phyloP scores from a whole-genome alignment of 2,888 invertebrate species.

The Chrysodeixis includens region DNA sequence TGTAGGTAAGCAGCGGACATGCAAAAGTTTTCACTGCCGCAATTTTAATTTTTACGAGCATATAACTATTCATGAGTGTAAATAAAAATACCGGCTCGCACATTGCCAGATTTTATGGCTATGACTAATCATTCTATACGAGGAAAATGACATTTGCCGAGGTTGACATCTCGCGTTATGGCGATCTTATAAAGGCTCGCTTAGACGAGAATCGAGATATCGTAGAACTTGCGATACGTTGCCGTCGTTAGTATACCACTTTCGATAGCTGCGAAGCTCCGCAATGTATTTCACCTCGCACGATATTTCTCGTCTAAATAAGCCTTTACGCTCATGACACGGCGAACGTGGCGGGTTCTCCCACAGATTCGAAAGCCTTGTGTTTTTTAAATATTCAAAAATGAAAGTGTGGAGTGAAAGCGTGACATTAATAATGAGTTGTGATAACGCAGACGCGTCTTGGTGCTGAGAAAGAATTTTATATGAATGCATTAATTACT shows the following conservation, averaged over 20 bases:
- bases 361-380: constrained; percentile 69
- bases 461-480: constrained; percentile 44
- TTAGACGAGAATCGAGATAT: no score
- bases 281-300: no score
- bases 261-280: no score
- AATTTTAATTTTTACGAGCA: constrained; percentile 29
- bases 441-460: constrained; percentile 60
- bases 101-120: constrained; percentile 16
- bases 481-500: constrained; percentile 41
- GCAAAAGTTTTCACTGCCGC: constrained; percentile 10
- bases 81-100: constrained; percentile 32
- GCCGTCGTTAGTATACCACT: no score
- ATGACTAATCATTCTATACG: constrained; percentile 26
- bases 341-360: constrained; percentile 44
- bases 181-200: constrained; percentile 26
- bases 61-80: constrained; percentile 21
- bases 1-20: neutral
- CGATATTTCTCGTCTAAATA: no score
- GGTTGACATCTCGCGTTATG: constrained; percentile 32
- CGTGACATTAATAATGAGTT: constrained; percentile 72
- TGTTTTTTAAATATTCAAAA: constrained; percentile 70
- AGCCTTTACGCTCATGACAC: constrained; percentile 22
- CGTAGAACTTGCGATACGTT: no score
- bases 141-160: constrained; percentile 32
- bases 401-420: constrained; percentile 80